Evolutionary conservation across 2,797 vertebrate species (phyloP), one percentile per base, ranked within the genome.

Genomic region (Enteromius afrohamiltoni): DNA sequence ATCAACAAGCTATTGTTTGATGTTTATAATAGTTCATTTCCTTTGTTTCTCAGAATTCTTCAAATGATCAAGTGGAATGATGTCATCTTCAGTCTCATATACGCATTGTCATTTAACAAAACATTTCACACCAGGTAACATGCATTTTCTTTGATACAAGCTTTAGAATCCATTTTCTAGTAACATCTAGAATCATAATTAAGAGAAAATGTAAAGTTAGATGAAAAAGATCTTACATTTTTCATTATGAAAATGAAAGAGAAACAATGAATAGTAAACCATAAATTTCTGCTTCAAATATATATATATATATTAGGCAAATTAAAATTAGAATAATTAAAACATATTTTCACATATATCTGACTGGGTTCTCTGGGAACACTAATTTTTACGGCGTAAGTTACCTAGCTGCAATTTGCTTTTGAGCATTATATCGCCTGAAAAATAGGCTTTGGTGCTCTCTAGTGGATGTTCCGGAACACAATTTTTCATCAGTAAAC

Each of bases 11-110:
- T 71, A 90, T 91, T 92, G 89, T 93, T 90, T 88, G 84, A 83
- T 90, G 87, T 82, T 86, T 79, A 84, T 89, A 81, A 89, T 92
- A 60, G 31, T 88, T 87, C 82, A 77, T 88, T 86, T 42, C 73
- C 75, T 80, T 83, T 86, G 87, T 88, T 92, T 85, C 86, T 71
- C 85, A 85, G 90, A 91, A 87, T 90, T 89, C 88, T 90, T 88
- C 70, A 65, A 83, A 88, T 49, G 80, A 85, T 7, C 6, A 9
- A 40, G 45, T 80, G 29, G 6, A 80, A 55, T 21, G 71, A 55
- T 58, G 6, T 53, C 7, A 68, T 0, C 69, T 73, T 64, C 4
- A 49, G 17, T 71, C 21, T 37, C 49, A 29, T 13, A 60, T 47
- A 34, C 5, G 1, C n/a, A 10, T 53, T 67, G 29, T 67, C 29